Conservation (phyloP, 2,888 invertebrate genomes). For the Dynastes tityus region DNA sequence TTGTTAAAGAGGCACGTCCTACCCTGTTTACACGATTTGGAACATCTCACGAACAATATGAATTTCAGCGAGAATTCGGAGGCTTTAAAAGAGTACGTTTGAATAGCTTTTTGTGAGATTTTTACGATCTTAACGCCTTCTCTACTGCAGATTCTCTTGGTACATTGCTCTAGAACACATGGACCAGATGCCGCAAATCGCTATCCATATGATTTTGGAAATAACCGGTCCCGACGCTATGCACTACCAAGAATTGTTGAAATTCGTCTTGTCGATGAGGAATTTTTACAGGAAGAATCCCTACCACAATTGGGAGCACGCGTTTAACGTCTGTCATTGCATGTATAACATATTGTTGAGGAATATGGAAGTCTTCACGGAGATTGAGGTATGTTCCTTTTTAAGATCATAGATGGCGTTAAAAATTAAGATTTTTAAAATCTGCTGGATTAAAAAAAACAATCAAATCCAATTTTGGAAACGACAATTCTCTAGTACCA, state of each 20-base stretch:
- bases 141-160: slow-evolving; percentile 72
- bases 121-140: not conserved
- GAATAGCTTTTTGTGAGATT: not conserved
- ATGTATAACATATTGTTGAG: slow-evolving; percentile 74
- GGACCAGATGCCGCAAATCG: slow-evolving; percentile 73
- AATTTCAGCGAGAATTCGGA: slow-evolving; percentile 68
- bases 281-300: slow-evolving; percentile 73
- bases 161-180: slow-evolving; percentile 72
- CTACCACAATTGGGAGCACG: slow-evolving; percentile 78
- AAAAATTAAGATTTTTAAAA: no score
- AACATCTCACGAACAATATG: slow-evolving; percentile 69
- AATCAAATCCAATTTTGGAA: no score
- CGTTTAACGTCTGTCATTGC: slow-evolving; percentile 77
- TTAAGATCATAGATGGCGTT: not conserved
- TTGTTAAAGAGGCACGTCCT: slow-evolving; percentile 72
- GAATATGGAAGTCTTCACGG: slow-evolving; percentile 71
- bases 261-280: slow-evolving; percentile 72
- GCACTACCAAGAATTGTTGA: slow-evolving; percentile 67
- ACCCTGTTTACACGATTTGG: slow-evolving; percentile 73
- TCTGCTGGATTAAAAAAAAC: no score
- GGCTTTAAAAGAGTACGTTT: slow-evolving; percentile 71
- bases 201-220: slow-evolving; percentile 73
- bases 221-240: slow-evolving; percentile 70
- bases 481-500: no score
- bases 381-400: slow-evolving; percentile 69